Evolutionary conservation across 2,113 vertebrate genomes (phyloP).

Genomic region (Baryphthengus martii): DNA sequence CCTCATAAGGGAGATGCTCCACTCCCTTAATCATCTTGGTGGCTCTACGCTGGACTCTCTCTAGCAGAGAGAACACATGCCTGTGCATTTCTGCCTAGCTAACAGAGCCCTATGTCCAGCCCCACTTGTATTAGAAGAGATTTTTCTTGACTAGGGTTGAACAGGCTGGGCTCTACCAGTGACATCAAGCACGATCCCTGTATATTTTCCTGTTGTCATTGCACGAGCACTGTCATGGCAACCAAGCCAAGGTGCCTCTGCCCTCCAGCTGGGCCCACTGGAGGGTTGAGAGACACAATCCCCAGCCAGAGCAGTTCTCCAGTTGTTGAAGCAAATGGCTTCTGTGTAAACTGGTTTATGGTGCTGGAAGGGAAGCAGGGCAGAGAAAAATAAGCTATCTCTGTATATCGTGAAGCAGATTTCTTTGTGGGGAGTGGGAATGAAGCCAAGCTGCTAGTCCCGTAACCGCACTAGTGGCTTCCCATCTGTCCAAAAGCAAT

Average conservation of each 20-base stretch:
- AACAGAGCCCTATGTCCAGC: too few relatives aligned
- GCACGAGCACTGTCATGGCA: rapidly evolving
- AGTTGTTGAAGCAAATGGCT: not conserved
- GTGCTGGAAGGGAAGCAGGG: not conserved
- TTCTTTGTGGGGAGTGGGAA: not conserved
- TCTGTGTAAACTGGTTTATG: not conserved
- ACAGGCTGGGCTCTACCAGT: not conserved
- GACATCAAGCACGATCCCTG: not conserved
- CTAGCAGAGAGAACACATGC: too few relatives aligned
- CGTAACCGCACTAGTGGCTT: not conserved
- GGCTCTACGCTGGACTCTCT: too few relatives aligned
- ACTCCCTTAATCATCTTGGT: too few relatives aligned
- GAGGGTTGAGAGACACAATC: rapidly evolving
- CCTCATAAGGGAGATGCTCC: too few relatives aligned
- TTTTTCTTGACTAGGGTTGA: not conserved
- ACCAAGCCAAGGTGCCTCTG: not conserved
- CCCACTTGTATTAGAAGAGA: not conserved
- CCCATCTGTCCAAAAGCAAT: slow-evolving; percentile 68
- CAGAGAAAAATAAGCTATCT: not conserved
- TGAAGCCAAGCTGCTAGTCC: not conserved
- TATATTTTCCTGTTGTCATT: rapidly evolving
- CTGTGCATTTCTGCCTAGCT: not conserved
- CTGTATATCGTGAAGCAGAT: not conserved
- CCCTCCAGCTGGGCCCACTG: not conserved
- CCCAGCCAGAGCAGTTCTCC: not conserved